Conservation (phyloP, 1,140 invertebrate genomes). For the Goniozus legneri region DNA sequence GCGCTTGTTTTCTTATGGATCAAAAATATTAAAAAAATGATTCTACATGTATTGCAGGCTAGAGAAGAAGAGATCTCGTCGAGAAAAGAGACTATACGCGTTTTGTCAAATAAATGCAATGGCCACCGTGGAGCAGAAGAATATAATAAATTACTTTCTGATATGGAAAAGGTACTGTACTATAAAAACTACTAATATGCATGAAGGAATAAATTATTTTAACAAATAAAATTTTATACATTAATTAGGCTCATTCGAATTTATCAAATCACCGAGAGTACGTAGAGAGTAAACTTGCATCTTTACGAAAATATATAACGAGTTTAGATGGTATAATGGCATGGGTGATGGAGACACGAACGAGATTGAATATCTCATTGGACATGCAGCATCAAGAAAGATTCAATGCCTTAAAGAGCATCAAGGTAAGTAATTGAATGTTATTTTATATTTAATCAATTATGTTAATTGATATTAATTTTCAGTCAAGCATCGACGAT, state of each 20-base stretch:
- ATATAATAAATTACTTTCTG: conserved; percentile 45
- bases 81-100: conserved; percentile 58
- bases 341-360: conserved; percentile 58
- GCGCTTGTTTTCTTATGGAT: no score
- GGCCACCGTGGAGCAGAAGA: conserved; percentile 45
- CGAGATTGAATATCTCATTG: conserved; percentile 51
- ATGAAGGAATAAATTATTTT: no score
- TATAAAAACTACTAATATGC: neutral
- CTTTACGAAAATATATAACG: conserved; percentile 59
- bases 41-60: conserved; percentile 62
- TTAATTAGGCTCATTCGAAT: conserved; percentile 50
- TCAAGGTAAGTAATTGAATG: conserved; percentile 54
- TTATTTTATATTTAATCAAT: conserved; percentile 10
- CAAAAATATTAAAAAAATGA: conserved; percentile 3
- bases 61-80: conserved; percentile 64
- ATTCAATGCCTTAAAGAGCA: conserved; percentile 56
- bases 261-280: conserved; percentile 59
- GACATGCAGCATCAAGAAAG: conserved; percentile 54
- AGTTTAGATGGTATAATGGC: conserved; percentile 58
- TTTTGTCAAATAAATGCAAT: conserved; percentile 50
- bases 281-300: conserved; percentile 59
- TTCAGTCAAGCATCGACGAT: conserved; percentile 54
- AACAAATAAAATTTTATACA: no score
- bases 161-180: conserved; percentile 58
- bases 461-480: conserved; percentile 17